These are phyloP conservation scores for Timandra comae DNA, from an alignment of 2,888 invertebrate species.

Conservation along the genomic window DNA sequence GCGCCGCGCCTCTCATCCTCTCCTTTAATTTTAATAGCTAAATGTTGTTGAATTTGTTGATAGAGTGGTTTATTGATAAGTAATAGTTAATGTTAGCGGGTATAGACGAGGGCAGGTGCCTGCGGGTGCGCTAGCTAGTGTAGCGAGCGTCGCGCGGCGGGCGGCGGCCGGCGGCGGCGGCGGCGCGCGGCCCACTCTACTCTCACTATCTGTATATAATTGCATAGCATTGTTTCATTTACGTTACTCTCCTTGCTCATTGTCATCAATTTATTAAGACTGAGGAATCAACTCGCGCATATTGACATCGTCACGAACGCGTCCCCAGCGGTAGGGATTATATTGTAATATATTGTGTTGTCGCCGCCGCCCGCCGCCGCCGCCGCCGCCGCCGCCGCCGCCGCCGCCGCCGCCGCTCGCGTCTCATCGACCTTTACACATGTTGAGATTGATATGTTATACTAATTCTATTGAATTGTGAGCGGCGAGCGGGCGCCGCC, in stretches of 20 bases:
- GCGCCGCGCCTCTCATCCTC: conserved; percentile 42
- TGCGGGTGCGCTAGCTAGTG: conserved; percentile 47
- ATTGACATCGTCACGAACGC: conserved; percentile 72
- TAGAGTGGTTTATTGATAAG: conserved; percentile 71
- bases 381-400: conserved; percentile 33
- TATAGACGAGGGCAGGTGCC: conserved; percentile 55
- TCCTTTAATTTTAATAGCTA: conserved; percentile 72
- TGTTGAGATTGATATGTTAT: conserved; percentile 76
- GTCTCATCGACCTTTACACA: conserved; percentile 73
- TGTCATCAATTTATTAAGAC: conserved; percentile 76
- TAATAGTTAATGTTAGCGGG: conserved; percentile 58
- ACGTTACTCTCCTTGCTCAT: conserved; percentile 71
- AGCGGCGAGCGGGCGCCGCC: conserved; percentile 4
- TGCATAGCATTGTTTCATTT: conserved; percentile 72
- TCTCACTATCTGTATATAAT: conserved; percentile 67
- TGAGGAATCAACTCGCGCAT: conserved; percentile 75
- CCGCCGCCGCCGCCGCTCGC: conserved; percentile 39
- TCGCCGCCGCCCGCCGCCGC: conserved; percentile 21
- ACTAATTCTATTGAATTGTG: conserved; percentile 75
- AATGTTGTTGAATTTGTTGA: conserved; percentile 75
- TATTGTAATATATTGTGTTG: conserved; percentile 49
- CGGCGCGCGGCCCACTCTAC: conserved; percentile 20
- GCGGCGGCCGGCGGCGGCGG: conserved; percentile 36
- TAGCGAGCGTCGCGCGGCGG: conserved; percentile 32
- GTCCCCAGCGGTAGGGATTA: conserved; percentile 56